These are phyloP conservation scores for Drosophila santomea DNA, from an alignment of 1,140 invertebrate genomes.

Conservation along the genomic window DNA sequence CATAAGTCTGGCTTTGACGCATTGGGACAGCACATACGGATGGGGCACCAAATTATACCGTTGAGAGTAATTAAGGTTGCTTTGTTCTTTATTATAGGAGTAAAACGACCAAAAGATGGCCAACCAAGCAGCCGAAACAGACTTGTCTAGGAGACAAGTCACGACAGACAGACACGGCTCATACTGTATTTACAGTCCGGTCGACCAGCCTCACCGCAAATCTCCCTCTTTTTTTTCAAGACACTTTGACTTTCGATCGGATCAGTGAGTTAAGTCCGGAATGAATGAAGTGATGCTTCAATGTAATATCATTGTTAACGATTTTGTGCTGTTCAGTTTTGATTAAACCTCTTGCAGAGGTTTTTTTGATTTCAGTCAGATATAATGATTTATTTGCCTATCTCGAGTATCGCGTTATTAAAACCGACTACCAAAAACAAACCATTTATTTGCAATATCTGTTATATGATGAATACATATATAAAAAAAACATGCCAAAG, in stretches of 20 bases:
- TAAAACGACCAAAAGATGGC: slow-evolving; percentile 15
- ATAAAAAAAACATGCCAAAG: too few species aligned
- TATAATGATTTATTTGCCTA: too few species aligned
- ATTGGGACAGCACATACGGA: slow-evolving; percentile 44
- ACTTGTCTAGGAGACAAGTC: slow-evolving; percentile 5
- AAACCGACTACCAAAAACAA: too few species aligned
- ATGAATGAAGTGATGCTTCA: too few species aligned
- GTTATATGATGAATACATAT: too few species aligned
- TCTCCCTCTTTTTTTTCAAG: slow-evolving; percentile 66
- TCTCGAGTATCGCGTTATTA: too few species aligned
- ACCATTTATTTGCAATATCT: too few species aligned
- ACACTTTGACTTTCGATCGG: slow-evolving; percentile 80
- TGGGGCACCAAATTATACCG: slow-evolving; percentile 73
- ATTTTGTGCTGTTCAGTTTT: too few species aligned
- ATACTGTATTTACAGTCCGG: slow-evolving; percentile 62
- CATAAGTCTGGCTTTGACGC: slow-evolving; percentile 48
- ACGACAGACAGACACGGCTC: slow-evolving; percentile 10
- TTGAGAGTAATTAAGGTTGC: slow-evolving; percentile 78
- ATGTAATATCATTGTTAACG: too few species aligned
- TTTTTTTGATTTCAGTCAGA: too few species aligned
- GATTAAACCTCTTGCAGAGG: too few species aligned
- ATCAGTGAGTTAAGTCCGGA: slow-evolving; percentile 63
- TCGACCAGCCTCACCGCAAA: slow-evolving; percentile 59
- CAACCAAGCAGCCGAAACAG: slow-evolving; percentile 14
- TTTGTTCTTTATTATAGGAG: slow-evolving; percentile 74